These are phyloP conservation scores for Gisinianus flammeolus DNA, from an alignment of 2,888 invertebrate species.

Conservation along the genomic window DNA sequence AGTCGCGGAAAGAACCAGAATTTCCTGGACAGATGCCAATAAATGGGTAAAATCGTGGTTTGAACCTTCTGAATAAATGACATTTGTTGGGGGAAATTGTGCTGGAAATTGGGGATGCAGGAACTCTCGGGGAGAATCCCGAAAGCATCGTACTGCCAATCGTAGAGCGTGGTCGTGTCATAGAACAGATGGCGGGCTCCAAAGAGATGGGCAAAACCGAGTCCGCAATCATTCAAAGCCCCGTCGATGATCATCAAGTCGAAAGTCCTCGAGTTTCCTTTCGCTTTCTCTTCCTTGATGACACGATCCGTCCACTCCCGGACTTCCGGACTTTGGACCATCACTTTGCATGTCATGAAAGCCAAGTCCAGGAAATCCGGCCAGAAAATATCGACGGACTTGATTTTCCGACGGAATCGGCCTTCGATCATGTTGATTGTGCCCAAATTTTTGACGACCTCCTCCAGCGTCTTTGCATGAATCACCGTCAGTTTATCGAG, in stretches of 20 bases:
- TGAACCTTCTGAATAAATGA: constrained; percentile 18
- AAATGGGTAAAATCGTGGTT: constrained; percentile 32
- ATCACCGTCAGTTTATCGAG: background rate
- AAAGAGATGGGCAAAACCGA: background rate
- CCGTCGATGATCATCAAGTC: background rate
- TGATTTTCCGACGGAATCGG: background rate
- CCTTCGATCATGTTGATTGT: background rate
- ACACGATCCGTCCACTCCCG: background rate
- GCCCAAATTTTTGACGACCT: background rate
- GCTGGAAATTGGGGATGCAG: constrained; percentile 43
- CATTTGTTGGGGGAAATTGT: background rate
- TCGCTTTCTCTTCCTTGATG: background rate
- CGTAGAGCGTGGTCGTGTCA: background rate
- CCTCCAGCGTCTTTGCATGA: background rate
- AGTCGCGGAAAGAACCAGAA: background rate
- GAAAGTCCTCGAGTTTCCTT: background rate
- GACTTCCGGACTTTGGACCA: background rate
- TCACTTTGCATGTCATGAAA: background rate
- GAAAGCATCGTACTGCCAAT: constrained; percentile 39
- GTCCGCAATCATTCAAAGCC: background rate
- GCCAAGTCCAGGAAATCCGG: background rate
- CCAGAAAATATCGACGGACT: background rate
- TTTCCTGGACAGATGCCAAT: background rate
- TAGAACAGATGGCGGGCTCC: background rate
- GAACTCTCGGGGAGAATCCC: constrained; percentile 40